Evolutionary conservation across 2,113 vertebrate genomes (phyloP).

Genomic region (Narcine bancroftii): DNA sequence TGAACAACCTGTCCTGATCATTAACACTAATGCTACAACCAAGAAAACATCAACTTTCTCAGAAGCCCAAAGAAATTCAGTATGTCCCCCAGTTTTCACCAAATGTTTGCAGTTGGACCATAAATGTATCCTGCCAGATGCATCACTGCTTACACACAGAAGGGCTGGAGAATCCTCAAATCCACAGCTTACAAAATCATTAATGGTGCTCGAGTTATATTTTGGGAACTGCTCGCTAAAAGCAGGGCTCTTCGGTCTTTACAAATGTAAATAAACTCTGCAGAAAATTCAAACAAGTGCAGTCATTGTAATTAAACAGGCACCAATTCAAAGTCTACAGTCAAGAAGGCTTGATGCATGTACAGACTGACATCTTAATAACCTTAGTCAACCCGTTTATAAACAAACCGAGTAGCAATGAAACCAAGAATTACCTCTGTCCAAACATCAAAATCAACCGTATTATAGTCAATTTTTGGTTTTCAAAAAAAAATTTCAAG

Average conservation of each 20-base stretch:
- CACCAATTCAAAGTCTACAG: background rate
- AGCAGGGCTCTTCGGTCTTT: constrained; percentile 11
- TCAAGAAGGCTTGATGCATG: constrained; percentile 3
- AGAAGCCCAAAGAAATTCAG: too few relatives aligned
- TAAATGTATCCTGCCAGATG: too few relatives aligned
- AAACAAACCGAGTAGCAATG: background rate
- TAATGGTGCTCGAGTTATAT: background rate
- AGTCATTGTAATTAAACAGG: constrained; percentile 8
- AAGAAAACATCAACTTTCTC: too few relatives aligned
- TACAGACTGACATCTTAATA: background rate
- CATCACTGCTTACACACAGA: too few relatives aligned
- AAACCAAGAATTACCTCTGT: background rate
- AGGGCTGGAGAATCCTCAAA: too few relatives aligned
- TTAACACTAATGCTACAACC: too few relatives aligned
- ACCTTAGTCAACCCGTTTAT: background rate
- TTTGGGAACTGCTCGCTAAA: background rate
- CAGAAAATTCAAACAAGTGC: constrained; percentile 7
- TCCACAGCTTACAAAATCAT: background rate
- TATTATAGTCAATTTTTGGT: background rate
- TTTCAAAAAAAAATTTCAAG: background rate
- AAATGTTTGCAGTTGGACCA: too few relatives aligned
- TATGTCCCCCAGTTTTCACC: too few relatives aligned
- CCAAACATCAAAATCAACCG: background rate
- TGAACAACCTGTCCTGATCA: too few relatives aligned
- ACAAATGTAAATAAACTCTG: constrained; percentile 25